Evolutionary conservation across 2,797 vertebrate species (phyloP), one percentile per base, ranked within the genome.

Genomic region (Thamnophis elegans): DNA sequence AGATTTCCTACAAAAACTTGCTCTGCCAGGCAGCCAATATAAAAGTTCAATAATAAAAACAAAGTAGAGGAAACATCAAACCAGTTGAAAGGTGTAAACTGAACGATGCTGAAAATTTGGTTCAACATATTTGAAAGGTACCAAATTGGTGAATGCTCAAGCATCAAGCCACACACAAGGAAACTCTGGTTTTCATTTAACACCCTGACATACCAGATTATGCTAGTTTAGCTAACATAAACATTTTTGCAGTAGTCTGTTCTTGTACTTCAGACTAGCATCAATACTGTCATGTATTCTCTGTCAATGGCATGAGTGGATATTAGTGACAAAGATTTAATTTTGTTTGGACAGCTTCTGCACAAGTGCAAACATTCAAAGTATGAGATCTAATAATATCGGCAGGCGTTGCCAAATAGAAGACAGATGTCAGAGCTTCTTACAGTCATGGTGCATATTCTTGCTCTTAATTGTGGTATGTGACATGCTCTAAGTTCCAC

Each of bases 271-370:
- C 95, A 96, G 93, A 94, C 90, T 85, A 96, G 92, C 92, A 87
- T 94, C 97, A 97, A 96, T 97, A 95, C 87, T 96, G 96, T 97
- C 96, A 97, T 97, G 96, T 92, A 89, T 96, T 96, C 95, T 95
- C 95, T 96, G 94, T 96, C 96, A 96, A 95, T 95, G 93, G 96
- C 97, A 95, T 93, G 93, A 95, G 96, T 96, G 94, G 95, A 96
- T 22, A 94, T 92, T 94, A 96, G 94, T 96, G 96, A 94, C 96
- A 96, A 96, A 93, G 93, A 94, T 97, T 96, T 95, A 96, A 95
- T 96, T 96, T 94, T 96, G 96, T 96, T 97, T 96, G 93, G 97
- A 97, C 97, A 97, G 96, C 96, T 96, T 97, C 97, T 97, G 95
- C 97, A 92, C 96, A 92, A 96, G 96, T 95, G 95, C 96, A 96